Evolutionary conservation across 2,888 invertebrate species (phyloP).

Genomic region (Ganaspis brasiliensis): DNA sequence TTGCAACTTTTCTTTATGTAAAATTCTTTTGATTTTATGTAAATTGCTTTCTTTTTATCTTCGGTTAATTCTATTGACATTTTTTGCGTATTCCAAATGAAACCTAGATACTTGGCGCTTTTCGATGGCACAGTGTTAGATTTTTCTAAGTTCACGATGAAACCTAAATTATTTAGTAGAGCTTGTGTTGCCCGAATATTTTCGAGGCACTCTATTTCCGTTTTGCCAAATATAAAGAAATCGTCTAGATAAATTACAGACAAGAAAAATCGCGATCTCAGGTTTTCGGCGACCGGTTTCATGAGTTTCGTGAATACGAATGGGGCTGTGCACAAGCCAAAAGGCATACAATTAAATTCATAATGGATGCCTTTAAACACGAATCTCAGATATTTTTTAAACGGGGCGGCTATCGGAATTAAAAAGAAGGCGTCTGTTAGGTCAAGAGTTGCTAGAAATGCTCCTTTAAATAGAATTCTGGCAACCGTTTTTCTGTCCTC

Average conservation of each 20-base stretch:
- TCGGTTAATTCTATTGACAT: constrained; percentile 25
- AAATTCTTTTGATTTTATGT: background rate
- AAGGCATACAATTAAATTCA: constrained; percentile 55
- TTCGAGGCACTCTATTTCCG: background rate
- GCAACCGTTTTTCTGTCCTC: constrained; percentile 50
- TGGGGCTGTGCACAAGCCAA: constrained; percentile 51
- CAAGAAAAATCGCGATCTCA: constrained; percentile 38
- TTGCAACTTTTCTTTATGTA: constrained; percentile 30
- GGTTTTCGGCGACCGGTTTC: constrained; percentile 44
- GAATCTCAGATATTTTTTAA: constrained; percentile 53
- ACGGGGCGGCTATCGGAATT: constrained; percentile 40
- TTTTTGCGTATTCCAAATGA: constrained; percentile 45
- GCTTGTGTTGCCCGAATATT: constrained; percentile 13
- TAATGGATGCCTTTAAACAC: constrained; percentile 34
- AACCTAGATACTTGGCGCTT: constrained; percentile 45
- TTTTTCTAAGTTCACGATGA: background rate
- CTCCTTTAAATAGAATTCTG: constrained; percentile 35
- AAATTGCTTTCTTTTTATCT: constrained; percentile 29
- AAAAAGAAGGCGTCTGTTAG: constrained; percentile 51
- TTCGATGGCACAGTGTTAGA: background rate
- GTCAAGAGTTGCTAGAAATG: constrained; percentile 48
- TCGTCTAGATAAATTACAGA: constrained; percentile 55
- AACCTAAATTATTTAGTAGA: constrained; percentile 45
- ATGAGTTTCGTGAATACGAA: constrained; percentile 55
- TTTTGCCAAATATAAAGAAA: constrained; percentile 37